Conservation (phyloP, 1,140 invertebrate genomes). For the Tetramorium parvispinum region DNA sequence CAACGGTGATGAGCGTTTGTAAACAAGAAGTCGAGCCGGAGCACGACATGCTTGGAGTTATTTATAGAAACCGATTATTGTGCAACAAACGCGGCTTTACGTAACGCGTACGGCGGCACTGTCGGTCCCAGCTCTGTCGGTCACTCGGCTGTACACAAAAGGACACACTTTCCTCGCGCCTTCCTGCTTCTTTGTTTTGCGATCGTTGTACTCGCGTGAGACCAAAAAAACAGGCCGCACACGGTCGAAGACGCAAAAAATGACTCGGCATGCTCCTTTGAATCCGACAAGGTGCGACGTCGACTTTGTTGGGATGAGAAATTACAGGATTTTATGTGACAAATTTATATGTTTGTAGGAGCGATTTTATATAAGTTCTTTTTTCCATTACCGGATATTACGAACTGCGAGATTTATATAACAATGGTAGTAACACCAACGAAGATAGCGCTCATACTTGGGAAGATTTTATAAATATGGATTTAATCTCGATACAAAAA, state of each 20-base stretch:
- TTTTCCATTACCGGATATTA: not conserved
- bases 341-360: not conserved
- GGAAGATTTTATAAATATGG: not conserved
- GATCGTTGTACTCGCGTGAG: conserved; percentile 55
- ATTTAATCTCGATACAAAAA: not conserved
- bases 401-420: conserved; percentile 15
- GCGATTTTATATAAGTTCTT: not conserved
- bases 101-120: conserved; percentile 70
- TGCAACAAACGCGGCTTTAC: conserved; percentile 81
- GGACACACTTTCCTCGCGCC: conserved; percentile 68
- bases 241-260: conserved; percentile 25
- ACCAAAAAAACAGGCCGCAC: not conserved
- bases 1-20: conserved; percentile 71
- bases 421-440: not conserved
- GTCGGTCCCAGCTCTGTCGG: conserved; percentile 66
- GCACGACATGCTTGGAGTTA: conserved; percentile 74
- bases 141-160: conserved; percentile 74
- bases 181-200: conserved; percentile 59
- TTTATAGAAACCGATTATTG: conserved; percentile 83
- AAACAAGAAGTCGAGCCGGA: conserved; percentile 74
- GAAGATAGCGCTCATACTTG: not conserved
- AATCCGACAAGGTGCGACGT: not conserved
- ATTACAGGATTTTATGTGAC: not conserved
- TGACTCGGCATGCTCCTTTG: conserved; percentile 8
- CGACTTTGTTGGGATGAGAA: not conserved